These are phyloP conservation scores for Mythimna lalbum DNA, from an alignment of 2,888 invertebrate genomes.

Conservation along the genomic window DNA sequence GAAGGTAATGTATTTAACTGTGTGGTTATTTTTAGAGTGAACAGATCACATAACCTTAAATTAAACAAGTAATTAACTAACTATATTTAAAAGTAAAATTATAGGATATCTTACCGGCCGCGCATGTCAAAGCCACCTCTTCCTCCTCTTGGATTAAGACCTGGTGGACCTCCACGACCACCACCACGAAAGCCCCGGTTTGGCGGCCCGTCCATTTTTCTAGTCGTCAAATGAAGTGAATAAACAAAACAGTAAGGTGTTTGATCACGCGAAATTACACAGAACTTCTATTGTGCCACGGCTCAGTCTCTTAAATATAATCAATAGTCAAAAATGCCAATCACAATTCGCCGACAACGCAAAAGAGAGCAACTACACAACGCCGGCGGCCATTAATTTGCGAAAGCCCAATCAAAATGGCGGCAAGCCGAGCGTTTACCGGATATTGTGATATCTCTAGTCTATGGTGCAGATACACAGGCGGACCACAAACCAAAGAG, in stretches of 20 bases:
- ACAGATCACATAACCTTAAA: slow-evolving; percentile 35
- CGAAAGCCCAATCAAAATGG: not conserved
- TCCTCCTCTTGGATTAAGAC: slow-evolving; percentile 80
- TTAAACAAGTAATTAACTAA: not conserved
- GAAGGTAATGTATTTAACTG: no score
- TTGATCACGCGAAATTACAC: not conserved
- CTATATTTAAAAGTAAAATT: not conserved
- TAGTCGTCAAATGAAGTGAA: slow-evolving; percentile 6
- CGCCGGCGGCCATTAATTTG: slow-evolving; percentile 37
- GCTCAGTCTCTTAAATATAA: not conserved
- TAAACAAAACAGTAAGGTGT: not conserved
- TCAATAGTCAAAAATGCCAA: not conserved
- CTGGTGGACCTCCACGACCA: slow-evolving; percentile 85
- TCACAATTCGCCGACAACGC: not conserved
- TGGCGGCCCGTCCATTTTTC: slow-evolving; percentile 79
- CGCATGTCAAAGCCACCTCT: slow-evolving; percentile 87
- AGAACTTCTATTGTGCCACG: not conserved
- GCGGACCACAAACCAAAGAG: no score
- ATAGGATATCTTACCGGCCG: slow-evolving; percentile 78
- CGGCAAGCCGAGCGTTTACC: not conserved
- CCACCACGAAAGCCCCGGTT: slow-evolving; percentile 85
- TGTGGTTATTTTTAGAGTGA: not conserved
- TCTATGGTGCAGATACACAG: no score
- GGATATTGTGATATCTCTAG: slow-evolving; percentile 5
- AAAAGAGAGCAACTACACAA: slow-evolving; percentile 7